Evolutionary conservation across 2,888 invertebrate species (phyloP).

Genomic region (Himalopsyche tibetana): DNA sequence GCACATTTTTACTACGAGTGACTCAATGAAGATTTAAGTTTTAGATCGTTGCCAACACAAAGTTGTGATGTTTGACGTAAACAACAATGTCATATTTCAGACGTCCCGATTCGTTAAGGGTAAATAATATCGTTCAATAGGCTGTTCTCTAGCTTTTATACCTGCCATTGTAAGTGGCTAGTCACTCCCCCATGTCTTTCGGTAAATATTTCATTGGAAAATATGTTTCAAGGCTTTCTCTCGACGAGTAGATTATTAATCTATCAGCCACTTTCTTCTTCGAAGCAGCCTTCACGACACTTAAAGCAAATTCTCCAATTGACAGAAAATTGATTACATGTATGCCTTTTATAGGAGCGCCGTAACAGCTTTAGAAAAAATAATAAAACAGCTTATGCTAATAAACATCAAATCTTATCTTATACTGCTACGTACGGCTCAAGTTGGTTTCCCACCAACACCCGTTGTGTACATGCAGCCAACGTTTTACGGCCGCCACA

Average conservation of each 20-base stretch:
- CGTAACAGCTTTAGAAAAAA: constrained; percentile 73
- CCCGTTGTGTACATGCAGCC: too few relatives aligned
- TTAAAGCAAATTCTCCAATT: constrained; percentile 69
- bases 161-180: constrained; percentile 70
- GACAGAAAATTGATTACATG: constrained; percentile 73
- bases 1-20: too few relatives aligned
- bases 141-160: constrained; percentile 61
- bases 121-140: too few relatives aligned
- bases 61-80: too few relatives aligned
- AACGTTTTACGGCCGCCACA: too few relatives aligned
- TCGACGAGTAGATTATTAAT: constrained; percentile 69
- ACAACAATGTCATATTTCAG: too few relatives aligned
- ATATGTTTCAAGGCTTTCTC: constrained; percentile 70
- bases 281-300: constrained; percentile 71
- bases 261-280: constrained; percentile 73
- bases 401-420: too few relatives aligned
- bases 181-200: constrained; percentile 71
- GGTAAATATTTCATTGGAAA: constrained; percentile 71
- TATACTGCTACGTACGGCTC: too few relatives aligned
- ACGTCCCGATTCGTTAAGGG: too few relatives aligned
- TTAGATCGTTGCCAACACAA: too few relatives aligned
- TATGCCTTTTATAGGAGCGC: constrained; percentile 71
- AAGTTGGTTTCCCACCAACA: too few relatives aligned
- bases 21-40: too few relatives aligned
- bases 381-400: background rate